A percentile compares a stretch with the other conserved stretches of the same genome.
Conservation (phyloP, 2,113 vertebrate species). For the Trachemys scripta region DNA sequence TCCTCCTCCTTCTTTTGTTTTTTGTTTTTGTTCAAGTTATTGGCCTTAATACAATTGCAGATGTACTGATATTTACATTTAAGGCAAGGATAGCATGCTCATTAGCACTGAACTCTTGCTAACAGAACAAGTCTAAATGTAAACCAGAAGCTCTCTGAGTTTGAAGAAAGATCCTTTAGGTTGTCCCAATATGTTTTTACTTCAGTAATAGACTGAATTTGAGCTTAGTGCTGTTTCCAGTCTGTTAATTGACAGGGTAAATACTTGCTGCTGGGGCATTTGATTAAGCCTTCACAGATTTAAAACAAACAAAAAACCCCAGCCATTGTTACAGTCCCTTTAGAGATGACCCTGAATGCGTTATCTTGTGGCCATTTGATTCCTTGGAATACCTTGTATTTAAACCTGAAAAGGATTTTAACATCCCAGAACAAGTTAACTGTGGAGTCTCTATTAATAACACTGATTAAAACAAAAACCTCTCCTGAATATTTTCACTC, state of each 20-base stretch:
- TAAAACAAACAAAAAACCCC: background rate
- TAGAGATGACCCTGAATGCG: background rate
- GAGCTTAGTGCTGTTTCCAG: background rate
- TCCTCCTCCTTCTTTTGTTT: background rate
- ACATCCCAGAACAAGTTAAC: background rate
- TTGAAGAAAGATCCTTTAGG: background rate
- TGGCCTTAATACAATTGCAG: rapidly evolving
- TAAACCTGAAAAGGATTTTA: constrained; percentile 13
- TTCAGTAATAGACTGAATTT: background rate
- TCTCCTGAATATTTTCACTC: background rate
- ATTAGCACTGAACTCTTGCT: background rate
- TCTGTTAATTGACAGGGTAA: background rate
- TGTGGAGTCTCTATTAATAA: background rate
- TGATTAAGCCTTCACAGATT: background rate
- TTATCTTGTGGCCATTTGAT: background rate
- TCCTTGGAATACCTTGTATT: constrained; percentile 11
- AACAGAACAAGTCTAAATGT: background rate
- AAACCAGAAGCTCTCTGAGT: background rate
- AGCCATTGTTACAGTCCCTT: background rate
- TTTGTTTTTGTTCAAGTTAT: background rate
- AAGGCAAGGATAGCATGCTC: background rate
- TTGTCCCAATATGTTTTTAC: background rate
- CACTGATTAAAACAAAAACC: background rate
- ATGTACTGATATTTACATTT: background rate
- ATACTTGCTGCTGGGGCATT: background rate